Evolutionary conservation across 2,113 vertebrate genomes (phyloP).

Genomic region (Brachypodius melanocephalos): DNA sequence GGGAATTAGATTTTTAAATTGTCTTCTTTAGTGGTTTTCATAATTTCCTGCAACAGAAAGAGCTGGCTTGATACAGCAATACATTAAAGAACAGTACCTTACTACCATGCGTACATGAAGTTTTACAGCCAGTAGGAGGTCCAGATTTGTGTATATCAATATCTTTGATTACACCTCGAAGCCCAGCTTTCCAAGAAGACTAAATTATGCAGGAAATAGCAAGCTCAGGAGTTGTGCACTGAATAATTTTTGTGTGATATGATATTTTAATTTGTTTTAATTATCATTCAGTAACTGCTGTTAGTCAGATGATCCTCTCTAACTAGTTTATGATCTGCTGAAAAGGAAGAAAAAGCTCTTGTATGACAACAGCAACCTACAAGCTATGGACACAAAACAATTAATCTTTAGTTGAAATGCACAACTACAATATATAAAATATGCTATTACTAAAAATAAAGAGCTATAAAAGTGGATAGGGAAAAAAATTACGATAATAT

Average conservation of each 20-base stretch:
- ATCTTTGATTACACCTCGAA: not conserved
- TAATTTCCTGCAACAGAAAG: slow-evolving; percentile 18
- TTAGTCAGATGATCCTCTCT: not conserved
- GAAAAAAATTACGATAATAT: not conserved
- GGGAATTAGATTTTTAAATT: slow-evolving; percentile 47
- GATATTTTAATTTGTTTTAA: not conserved
- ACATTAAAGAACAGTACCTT: not conserved
- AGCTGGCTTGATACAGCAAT: not conserved
- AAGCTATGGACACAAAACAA: not conserved
- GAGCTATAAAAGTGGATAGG: not conserved
- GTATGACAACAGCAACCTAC: not conserved
- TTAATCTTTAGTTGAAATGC: not conserved
- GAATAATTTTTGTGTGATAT: not conserved
- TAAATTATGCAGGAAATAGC: not conserved
- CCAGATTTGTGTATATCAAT: not conserved
- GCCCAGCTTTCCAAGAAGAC: slow-evolving; percentile 3
- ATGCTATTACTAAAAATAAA: not conserved
- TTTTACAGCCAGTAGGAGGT: not conserved
- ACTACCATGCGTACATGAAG: not conserved
- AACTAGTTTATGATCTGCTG: not conserved
- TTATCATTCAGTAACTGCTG: not conserved
- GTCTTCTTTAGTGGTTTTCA: slow-evolving; percentile 41
- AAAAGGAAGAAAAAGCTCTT: not conserved
- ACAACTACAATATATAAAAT: not conserved
- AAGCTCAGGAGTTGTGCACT: not conserved